Evolutionary conservation across 1,140 invertebrate species (phyloP), one percentile per base, ranked within the genome.

Genomic region (Anadara kagoshimensis): DNA sequence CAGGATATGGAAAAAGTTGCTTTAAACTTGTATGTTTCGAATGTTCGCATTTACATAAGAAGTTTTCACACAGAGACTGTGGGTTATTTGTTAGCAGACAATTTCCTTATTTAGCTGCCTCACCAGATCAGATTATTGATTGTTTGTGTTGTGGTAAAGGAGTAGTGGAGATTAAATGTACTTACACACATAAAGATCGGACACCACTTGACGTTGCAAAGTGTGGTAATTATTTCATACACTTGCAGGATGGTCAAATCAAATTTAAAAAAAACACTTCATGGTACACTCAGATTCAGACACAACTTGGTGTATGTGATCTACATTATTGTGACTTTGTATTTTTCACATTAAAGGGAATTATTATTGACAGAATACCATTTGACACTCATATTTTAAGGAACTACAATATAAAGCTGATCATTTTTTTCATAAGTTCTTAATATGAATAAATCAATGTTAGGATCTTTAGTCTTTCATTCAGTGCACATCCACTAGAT

Each of bases 261-360:
- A 36, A 43, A 20, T 24, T 71, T 22, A 71, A 71, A 26, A 36
- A 43, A 20, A 47, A 29, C 51, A 26, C 61, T 11, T 54, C 69
- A 10, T 71, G 69, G 69, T 72, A 65, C 20, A 47, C 51, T 26
- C 69, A 71, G 44, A 71, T 71, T 12, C 61, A 71, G 41, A 58
- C 44, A 36, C 59, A 71, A 45, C 29, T 71, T 20, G 69, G 69
- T 18, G 61, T 71, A 44, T 71, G 59, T 64, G 20, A 63, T 45
- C 22, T 14, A 16, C 51, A 56, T 14, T 64, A 26, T 18, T 71
- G 69, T 47, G 59, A 71, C 20, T 64, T 71, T 41, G 24, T 71
- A 16, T 63, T 71, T 18, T 71, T 43, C n/a, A 71, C 64, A 20
- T 36, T 41, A 45, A 71, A 64, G 26, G 59, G 51, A 5, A 44